Percentiles rank a stretch among this genome's conserved stretches.
Conservation (phyloP, 2,113 vertebrate genomes). For the Halichoerus grypus region DNA sequence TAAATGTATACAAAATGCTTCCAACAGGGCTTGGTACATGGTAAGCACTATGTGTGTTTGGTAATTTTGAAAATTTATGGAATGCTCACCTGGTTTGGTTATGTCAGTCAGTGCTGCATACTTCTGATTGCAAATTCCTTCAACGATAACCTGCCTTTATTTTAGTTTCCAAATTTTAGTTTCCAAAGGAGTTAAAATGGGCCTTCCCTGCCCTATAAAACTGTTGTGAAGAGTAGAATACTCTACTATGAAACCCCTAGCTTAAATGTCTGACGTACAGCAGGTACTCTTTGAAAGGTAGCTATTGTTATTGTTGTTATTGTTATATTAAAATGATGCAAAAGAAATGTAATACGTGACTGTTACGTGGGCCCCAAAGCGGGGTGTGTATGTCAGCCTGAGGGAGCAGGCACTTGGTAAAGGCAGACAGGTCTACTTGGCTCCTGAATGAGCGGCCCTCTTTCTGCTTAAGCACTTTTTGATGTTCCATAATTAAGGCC, state of each 20-base stretch:
- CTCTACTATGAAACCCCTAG: neutral
- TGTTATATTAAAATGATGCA: neutral
- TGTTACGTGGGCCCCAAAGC: neutral
- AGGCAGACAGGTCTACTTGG: neutral
- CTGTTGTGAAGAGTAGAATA: neutral
- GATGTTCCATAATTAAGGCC: neutral
- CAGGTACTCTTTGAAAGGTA: neutral
- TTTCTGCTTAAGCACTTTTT: neutral
- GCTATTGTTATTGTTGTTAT: neutral
- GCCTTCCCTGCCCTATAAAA: neutral
- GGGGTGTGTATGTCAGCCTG: neutral
- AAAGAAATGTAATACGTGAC: neutral
- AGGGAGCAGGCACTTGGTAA: neutral
- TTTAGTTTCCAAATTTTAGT: slow-evolving; percentile 3
- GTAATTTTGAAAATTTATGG: neutral
- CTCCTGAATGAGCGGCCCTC: neutral
- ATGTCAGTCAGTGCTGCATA: neutral
- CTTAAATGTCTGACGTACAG: neutral
- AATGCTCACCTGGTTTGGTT: neutral
- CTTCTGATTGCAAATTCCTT: slow-evolving; percentile 31
- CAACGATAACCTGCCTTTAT: neutral
- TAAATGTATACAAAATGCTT: neutral
- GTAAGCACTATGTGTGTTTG: neutral
- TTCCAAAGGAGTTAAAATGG: neutral
- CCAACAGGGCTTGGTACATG: neutral